These are phyloP conservation scores for Anthopleura xanthogrammica DNA, from an alignment of 92 coral and sea anemone genomes.

Conservation along the genomic window DNA sequence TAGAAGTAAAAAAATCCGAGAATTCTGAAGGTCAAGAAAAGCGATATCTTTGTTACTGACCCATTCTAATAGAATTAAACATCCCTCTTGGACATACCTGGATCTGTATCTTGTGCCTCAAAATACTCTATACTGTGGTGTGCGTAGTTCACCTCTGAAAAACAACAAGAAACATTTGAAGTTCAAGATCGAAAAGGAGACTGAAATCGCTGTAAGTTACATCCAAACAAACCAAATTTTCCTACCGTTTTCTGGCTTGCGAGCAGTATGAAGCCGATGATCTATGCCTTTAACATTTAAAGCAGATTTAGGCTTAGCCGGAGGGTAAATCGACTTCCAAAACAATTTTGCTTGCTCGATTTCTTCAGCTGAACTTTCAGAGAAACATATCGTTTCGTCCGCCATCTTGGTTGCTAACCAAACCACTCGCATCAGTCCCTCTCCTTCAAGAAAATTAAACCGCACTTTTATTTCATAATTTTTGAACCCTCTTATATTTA, in stretches of 20 bases:
- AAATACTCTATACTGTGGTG: conserved; percentile 37
- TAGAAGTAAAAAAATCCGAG: conserved; percentile 9
- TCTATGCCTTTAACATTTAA: conserved; percentile 77
- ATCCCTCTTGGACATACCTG: conserved; percentile 21
- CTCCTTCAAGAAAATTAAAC: neutral
- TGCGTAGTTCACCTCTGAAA: conserved; percentile 42
- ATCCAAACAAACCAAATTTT: neutral
- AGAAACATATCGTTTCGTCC: conserved; percentile 68
- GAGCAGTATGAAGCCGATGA: conserved; percentile 86
- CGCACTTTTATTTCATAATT: neutral
- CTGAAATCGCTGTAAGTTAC: neutral
- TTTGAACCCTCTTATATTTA: neutral
- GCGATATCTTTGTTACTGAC: no score
- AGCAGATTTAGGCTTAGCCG: conserved; percentile 60
- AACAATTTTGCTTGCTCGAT: conserved; percentile 83
- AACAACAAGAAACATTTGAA: neutral
- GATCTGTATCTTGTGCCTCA: conserved; percentile 11
- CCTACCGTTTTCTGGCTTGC: conserved; percentile 52
- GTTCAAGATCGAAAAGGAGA: neutral
- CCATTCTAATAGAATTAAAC: neutral
- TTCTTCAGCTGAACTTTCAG: conserved; percentile 84
- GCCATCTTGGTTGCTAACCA: conserved; percentile 80
- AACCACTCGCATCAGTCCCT: conserved; percentile 34
- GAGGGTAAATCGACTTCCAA: conserved; percentile 78
- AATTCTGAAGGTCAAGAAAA: neutral